Base-by-base conservation (phyloP, 2,797 vertebrate genomes). In the Neomorphus geoffroyi region DNA sequence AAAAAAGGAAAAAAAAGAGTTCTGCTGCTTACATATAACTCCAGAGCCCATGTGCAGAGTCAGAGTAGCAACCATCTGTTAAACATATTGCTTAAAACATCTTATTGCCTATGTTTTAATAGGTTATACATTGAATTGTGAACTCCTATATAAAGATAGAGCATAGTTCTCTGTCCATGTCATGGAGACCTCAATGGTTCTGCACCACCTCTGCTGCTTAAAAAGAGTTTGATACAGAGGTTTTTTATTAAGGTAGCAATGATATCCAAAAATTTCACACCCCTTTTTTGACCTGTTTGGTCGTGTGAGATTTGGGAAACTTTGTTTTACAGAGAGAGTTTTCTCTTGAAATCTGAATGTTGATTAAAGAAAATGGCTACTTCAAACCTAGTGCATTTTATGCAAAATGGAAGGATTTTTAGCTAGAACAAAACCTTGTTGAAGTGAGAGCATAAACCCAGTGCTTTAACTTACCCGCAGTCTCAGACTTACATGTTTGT, bases 141-240 rank as follows among this genome's bases (percentile, higher is more conserved):
- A 70, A 12, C 18, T 7, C 14, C 48, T 46, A 54, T 86, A 67
- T 65, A 69, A 75, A 64, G 46, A 23, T 28, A 65, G 3, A 73
- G 15, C 4, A 5, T 4, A 33, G 4, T 32, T 84, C 18, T 90
- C 7, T 22, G 24, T 15, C 51, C 22, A 9, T 17, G 22, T 21
- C 23, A 35, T 0, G 0, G 6, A 27, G 11, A 28, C 32, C 27
- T 32, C 72, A 30, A 1, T 23, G 51, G 33, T 45, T 89, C 39
- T n/a, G 28, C 33, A 57, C 6, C 18, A 66, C 9, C 35, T 69
- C 18, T 45, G 39, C 21, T 80, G 16, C n/a, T 74, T 61, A 45
- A 75, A 90, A 60, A 4, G 28, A 3, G 4, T n/a, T 21, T 26
- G 19, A 54, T 57, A 50, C 1, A 1, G 18, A 60, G 24, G 27